These are phyloP conservation scores for Ianthella basta DNA, from an alignment of 37 sponge, comb jelly and placozoan genomes.

Conservation along the genomic window DNA sequence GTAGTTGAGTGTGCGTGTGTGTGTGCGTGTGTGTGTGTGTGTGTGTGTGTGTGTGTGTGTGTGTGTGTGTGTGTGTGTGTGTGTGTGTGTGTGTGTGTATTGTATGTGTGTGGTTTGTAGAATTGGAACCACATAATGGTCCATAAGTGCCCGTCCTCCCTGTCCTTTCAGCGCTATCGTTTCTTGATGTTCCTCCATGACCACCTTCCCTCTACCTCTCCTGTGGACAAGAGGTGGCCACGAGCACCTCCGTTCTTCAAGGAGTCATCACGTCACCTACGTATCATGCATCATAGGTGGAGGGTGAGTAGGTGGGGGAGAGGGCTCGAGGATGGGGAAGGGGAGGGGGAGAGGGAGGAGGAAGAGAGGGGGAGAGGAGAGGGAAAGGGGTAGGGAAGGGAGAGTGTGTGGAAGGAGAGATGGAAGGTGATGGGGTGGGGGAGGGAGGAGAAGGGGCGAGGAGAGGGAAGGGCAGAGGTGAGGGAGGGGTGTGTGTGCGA, in stretches of 20 bases:
- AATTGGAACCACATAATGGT: too few relatives aligned
- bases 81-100: not conserved
- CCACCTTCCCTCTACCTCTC: slow-evolving; percentile 72
- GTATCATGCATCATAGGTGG: slow-evolving; percentile 80
- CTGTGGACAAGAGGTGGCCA: slow-evolving; percentile 83
- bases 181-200: slow-evolving; percentile 54
- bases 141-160: too few relatives aligned
- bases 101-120: too few relatives aligned
- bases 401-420: too few relatives aligned
- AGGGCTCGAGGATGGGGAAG: too few relatives aligned
- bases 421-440: not conserved
- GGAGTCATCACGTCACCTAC: slow-evolving; percentile 48
- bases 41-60: slow-evolving; percentile 16
- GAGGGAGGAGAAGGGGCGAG: too few relatives aligned
- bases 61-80: slow-evolving; percentile 19
- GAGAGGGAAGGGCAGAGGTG: not conserved
- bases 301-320: too few relatives aligned
- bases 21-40: slow-evolving; percentile 16
- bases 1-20: too few relatives aligned
- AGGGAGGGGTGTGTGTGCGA: too few relatives aligned
- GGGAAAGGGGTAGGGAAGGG: not conserved
- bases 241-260: slow-evolving; percentile 42
- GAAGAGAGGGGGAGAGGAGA: too few relatives aligned
- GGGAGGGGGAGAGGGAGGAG: not conserved
- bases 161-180: slow-evolving; percentile 53